Evolutionary conservation across 2,113 vertebrate genomes (phyloP), one percentile per base, ranked within the genome.

Genomic region (Apus apus): DNA sequence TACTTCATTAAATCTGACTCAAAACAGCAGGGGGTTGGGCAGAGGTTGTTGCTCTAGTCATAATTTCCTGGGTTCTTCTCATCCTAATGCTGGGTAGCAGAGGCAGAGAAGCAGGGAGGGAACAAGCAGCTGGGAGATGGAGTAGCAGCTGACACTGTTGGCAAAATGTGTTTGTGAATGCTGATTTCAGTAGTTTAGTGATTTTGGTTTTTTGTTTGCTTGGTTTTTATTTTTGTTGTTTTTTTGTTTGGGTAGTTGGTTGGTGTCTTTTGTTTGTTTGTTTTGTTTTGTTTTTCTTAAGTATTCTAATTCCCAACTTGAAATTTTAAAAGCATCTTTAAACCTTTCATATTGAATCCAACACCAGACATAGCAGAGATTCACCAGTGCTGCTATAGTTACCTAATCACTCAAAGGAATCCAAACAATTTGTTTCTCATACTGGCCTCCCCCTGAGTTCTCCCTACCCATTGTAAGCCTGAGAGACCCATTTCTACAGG

Each of bases 251-350:
- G 38, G 38, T 38, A 10, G 38, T 38, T 38, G 38, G 38, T 38
- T 45, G 51, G 48, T 50, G 23, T 51, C 23, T n/a, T 25, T 36
- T 43, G 3, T 26, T 85, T 64, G 4, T 21, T 43, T 21, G 2
- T 12, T 27, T 22, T 26, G 18, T 6, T 19, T 54, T 50, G 5
- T 4, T 5, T n/a, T 27, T 11, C 25, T 0, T 22, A n/a, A 27
- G 30, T 21, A n/a, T 30, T 7, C 7, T 72, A 58, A 54, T 87
- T 86, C 89, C 30, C 20, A 88, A 15, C 3, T 17, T n/a, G 13
- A 82, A 5, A 38, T n/a, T 46, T 80, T 89, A 11, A 4, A 60
- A 60, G 23, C 27, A 50, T 58, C 15, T 71, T 58, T 68, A 46
- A 54, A 60, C 10, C 3, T 64, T 89, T 56, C 21, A 3, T 40